phyloP scores from a whole-genome alignment of 2,888 invertebrate species.

The Leptopilina myrica region DNA sequence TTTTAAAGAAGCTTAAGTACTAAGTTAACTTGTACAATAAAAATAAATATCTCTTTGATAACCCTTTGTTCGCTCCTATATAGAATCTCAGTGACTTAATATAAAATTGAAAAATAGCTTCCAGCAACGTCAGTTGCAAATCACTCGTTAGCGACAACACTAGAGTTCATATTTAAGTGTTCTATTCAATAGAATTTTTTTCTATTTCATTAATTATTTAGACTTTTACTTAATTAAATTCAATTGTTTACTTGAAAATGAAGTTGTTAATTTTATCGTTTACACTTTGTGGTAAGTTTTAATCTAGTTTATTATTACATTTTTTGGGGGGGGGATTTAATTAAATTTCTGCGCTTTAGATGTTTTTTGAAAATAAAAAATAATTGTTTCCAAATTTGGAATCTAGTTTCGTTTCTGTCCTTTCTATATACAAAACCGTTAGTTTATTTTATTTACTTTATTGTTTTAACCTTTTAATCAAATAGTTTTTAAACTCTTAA shows the following conservation, averaged over 20 bases:
- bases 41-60: conserved; percentile 24
- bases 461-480: too few relatives aligned
- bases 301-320: background rate
- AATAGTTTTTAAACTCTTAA: too few relatives aligned
- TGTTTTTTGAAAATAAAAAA: too few relatives aligned
- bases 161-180: background rate
- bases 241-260: background rate
- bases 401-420: too few relatives aligned
- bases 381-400: too few relatives aligned
- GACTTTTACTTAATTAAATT: background rate
- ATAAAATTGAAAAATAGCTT: conserved; percentile 5
- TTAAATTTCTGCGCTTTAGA: too few relatives aligned
- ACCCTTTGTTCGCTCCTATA: conserved; percentile 9
- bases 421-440: too few relatives aligned
- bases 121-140: conserved; percentile 1
- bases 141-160: background rate
- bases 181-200: too few relatives aligned
- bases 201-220: background rate
- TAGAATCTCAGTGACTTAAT: background rate
- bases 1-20: conserved; percentile 4
- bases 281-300: background rate
- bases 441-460: too few relatives aligned
- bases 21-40: conserved; percentile 1
- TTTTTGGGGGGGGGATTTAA: too few relatives aligned
- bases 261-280: background rate